These are phyloP conservation scores for Poecilia picta DNA, from an alignment of 2,797 vertebrate species.

Conservation along the genomic window DNA sequence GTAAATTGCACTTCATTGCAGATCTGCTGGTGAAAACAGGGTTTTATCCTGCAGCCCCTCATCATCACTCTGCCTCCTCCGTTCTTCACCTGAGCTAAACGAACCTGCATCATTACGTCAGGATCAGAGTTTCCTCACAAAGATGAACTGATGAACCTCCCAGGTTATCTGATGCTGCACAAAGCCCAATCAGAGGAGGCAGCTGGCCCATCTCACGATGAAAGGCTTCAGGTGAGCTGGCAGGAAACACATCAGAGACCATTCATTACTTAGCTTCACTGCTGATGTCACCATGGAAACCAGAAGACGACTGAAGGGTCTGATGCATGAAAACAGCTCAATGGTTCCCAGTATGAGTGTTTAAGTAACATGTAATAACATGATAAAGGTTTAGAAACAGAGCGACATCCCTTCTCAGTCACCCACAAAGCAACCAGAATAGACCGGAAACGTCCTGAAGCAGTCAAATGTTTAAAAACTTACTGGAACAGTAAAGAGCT, in stretches of 20 bases:
- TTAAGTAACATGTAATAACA: background rate
- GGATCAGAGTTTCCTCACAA: background rate
- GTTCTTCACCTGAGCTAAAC: background rate
- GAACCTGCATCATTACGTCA: background rate
- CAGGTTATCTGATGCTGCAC: conserved; percentile 1
- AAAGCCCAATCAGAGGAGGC: conserved; percentile 1
- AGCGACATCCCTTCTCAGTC: background rate
- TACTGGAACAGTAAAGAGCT: background rate
- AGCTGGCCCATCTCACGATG: background rate
- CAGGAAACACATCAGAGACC: background rate
- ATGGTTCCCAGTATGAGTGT: background rate
- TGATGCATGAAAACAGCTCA: background rate
- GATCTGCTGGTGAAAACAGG: background rate
- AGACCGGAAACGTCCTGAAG: background rate
- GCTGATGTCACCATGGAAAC: background rate
- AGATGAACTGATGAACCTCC: background rate
- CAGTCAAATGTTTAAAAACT: background rate
- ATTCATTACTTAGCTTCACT: background rate
- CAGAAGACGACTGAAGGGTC: background rate
- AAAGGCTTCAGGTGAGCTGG: conserved; percentile 5
- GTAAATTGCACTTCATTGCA: background rate
- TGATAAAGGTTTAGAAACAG: background rate
- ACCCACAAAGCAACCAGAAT: background rate
- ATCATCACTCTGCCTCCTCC: background rate
- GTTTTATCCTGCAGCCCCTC: background rate